Conservation (phyloP, 2,888 invertebrate species). For the Cosmia pyralina region DNA sequence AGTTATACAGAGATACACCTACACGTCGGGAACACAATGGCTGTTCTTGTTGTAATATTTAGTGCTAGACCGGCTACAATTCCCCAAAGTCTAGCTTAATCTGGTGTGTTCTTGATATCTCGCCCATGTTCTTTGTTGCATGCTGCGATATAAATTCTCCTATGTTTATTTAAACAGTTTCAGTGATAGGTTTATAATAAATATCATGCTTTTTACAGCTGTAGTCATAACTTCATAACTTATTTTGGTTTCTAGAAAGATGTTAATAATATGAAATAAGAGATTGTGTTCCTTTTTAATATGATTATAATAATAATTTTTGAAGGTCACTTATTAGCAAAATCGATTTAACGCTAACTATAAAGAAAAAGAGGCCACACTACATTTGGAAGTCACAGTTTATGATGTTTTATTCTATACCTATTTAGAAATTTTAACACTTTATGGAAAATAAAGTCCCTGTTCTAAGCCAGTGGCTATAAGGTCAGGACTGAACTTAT, state of each 20-base stretch:
- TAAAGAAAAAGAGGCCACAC: background rate
- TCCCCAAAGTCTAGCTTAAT: constrained; percentile 64
- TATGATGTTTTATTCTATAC: background rate
- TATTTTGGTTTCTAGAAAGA: too few relatives aligned
- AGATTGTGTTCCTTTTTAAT: too few relatives aligned
- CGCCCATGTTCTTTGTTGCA: constrained; percentile 61
- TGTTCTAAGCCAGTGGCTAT: background rate
- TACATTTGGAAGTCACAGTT: background rate
- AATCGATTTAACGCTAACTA: too few relatives aligned
- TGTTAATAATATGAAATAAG: too few relatives aligned
- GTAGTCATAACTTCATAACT: background rate
- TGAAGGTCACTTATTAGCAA: too few relatives aligned
- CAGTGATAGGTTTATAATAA: constrained; percentile 2
- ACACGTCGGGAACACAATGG: constrained; percentile 57
- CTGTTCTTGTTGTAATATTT: constrained; percentile 65
- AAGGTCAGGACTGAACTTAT: too few relatives aligned
- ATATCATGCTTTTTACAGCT: background rate
- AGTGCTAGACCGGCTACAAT: constrained; percentile 60
- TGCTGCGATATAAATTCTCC: constrained; percentile 45
- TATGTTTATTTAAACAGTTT: constrained; percentile 51
- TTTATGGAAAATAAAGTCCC: too few relatives aligned
- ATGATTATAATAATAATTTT: background rate
- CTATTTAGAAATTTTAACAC: too few relatives aligned
- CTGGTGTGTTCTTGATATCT: constrained; percentile 64
- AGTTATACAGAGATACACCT: constrained; percentile 30